Conservation (phyloP, 2,888 invertebrate species). For the Eupeodes luniger region DNA sequence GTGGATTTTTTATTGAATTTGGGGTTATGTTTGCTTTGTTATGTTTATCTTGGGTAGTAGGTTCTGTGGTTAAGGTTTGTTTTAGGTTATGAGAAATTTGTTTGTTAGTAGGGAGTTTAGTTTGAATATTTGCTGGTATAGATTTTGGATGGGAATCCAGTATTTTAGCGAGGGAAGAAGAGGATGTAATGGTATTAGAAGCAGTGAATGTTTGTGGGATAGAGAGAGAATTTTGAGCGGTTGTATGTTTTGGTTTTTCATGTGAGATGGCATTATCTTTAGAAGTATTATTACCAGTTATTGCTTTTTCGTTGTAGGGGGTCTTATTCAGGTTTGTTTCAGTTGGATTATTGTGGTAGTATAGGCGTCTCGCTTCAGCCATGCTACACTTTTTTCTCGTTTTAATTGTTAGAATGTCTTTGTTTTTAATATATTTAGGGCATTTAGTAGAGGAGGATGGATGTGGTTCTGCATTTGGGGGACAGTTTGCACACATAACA, state of each 20-base stretch:
- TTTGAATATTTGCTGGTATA: background rate
- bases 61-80: background rate
- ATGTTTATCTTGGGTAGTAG: too few relatives aligned
- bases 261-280: too few relatives aligned
- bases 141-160: background rate
- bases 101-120: background rate
- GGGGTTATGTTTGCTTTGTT: too few relatives aligned
- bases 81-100: constrained; percentile 10
- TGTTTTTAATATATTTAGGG: constrained; percentile 32
- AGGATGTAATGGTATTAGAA: background rate
- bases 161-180: background rate
- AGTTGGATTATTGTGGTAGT: background rate
- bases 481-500: constrained; percentile 10
- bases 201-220: background rate
- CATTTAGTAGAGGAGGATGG: constrained; percentile 11
- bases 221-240: background rate
- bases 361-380: constrained; percentile 12
- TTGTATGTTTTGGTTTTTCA: constrained; percentile 5
- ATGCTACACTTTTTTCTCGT: constrained; percentile 23
- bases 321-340: too few relatives aligned
- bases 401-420: constrained; percentile 25
- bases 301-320: too few relatives aligned
- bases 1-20: too few relatives aligned
- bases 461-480: constrained; percentile 19
- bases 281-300: too few relatives aligned